phyloP scores from a whole-genome alignment of 2,113 vertebrate genomes.

The Lophius piscatorius region DNA sequence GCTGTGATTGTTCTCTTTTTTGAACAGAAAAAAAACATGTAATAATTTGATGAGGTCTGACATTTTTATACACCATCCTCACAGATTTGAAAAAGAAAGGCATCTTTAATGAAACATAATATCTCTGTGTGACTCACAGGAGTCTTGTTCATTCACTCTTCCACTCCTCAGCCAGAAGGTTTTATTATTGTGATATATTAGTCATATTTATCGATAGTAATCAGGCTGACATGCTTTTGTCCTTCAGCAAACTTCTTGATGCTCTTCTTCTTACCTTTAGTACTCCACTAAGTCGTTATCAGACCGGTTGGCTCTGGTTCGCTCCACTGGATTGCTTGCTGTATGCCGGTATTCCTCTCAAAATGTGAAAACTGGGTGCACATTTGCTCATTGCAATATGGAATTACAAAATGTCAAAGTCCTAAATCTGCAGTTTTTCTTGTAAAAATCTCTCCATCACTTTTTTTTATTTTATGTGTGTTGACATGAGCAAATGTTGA shows the following conservation, averaged over 20 bases:
- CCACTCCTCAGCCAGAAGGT: slow-evolving; percentile 20
- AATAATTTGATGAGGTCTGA: slow-evolving; percentile 1
- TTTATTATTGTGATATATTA: slow-evolving; percentile 27
- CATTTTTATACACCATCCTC: too few relatives aligned
- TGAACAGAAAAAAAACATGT: neutral
- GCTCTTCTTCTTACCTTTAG: too few relatives aligned
- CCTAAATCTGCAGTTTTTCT: neutral
- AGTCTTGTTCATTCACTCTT: slow-evolving; percentile 28
- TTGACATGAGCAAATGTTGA: slow-evolving; percentile 8
- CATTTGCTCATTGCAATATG: too few relatives aligned
- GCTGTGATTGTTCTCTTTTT: too few relatives aligned
- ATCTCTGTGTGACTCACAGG: neutral
- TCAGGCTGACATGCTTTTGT: slow-evolving; percentile 18
- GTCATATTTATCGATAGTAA: slow-evolving; percentile 28
- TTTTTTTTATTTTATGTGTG: slow-evolving; percentile 1
- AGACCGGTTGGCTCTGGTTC: slow-evolving; percentile 1
- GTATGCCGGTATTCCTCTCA: too few relatives aligned
- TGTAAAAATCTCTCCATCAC: neutral
- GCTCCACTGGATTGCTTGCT: too few relatives aligned
- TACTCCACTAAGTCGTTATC: too few relatives aligned
- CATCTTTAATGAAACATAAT: slow-evolving; percentile 50
- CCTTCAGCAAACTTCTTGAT: slow-evolving; percentile 22
- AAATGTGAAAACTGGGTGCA: too few relatives aligned
- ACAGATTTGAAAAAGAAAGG: slow-evolving; percentile 14
- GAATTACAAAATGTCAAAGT: too few relatives aligned